Conservation (phyloP, 2,797 vertebrate species). For the Cuniculus paca region DNA sequence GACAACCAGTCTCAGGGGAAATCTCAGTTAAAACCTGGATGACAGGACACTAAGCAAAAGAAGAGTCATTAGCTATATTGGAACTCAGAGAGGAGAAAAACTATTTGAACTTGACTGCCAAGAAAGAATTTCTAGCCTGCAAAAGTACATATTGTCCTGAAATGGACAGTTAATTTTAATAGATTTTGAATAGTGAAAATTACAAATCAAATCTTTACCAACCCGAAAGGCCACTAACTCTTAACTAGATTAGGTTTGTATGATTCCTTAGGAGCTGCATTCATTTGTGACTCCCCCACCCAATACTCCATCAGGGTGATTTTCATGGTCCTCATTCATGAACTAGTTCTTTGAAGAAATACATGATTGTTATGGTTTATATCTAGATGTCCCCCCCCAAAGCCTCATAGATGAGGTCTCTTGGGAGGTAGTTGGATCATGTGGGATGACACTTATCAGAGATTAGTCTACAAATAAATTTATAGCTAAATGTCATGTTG, state of each 20-base stretch:
- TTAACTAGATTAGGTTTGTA: neutral
- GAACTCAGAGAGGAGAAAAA: slow-evolving; percentile 39
- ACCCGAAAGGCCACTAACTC: neutral
- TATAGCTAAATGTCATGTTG: neutral
- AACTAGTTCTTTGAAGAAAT: slow-evolving; percentile 12
- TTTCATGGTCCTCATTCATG: neutral
- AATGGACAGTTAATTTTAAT: slow-evolving; percentile 14
- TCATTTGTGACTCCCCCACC: neutral
- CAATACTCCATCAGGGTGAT: neutral
- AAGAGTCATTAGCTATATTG: neutral
- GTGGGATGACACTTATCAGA: neutral
- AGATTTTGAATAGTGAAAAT: slow-evolving; percentile 37
- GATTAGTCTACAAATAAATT: neutral
- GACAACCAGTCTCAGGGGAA: neutral
- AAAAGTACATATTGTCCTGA: neutral
- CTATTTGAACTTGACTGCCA: slow-evolving; percentile 22
- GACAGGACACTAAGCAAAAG: slow-evolving; percentile 48
- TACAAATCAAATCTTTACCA: slow-evolving; percentile 47
- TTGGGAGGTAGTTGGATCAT: neutral
- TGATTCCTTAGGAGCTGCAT: neutral
- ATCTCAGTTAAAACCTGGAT: slow-evolving; percentile 46
- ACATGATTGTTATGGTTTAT: neutral
- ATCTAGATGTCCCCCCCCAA: neutral
- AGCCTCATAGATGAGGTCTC: neutral
- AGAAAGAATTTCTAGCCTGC: slow-evolving; percentile 46